Percentiles rank a stretch among this genome's conserved stretches.
These are phyloP conservation scores for Diaperis boleti DNA, from an alignment of 2,888 invertebrate species.

Conservation along the genomic window DNA sequence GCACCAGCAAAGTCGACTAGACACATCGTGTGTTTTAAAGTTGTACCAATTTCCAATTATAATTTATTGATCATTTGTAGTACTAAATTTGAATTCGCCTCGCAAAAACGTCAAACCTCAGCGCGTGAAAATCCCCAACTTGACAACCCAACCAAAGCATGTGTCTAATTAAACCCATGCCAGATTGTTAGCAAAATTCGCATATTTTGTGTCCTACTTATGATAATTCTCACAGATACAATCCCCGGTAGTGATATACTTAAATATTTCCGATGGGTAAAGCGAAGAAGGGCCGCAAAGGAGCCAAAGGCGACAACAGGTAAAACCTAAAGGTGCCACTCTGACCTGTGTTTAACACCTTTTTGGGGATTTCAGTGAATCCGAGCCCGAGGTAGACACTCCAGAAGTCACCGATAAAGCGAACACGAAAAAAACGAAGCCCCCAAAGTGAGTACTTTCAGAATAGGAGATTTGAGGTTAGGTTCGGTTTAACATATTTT, in stretches of 20 bases:
- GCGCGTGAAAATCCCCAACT: constrained; percentile 25
- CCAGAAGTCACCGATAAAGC: constrained; percentile 57
- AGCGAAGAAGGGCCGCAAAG: constrained; percentile 86
- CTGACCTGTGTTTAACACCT: not conserved
- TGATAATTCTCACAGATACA: constrained; percentile 57
- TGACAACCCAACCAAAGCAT: constrained; percentile 29
- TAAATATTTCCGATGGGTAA: constrained; percentile 74
- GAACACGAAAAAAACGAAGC: constrained; percentile 59
- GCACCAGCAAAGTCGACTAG: constrained; percentile 18
- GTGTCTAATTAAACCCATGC: constrained; percentile 23
- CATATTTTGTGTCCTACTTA: constrained; percentile 54
- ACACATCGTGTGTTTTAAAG: no score
- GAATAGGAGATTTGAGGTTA: constrained; percentile 49
- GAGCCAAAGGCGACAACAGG: constrained; percentile 80
- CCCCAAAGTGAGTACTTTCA: constrained; percentile 58
- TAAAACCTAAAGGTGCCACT: constrained; percentile 62
- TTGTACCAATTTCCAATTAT: no score
- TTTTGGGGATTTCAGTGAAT: constrained; percentile 70
- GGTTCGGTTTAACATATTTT: constrained; percentile 39
- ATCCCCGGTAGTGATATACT: constrained; percentile 49
- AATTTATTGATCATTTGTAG: not conserved
- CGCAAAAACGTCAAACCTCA: not conserved
- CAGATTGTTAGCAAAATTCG: constrained; percentile 45
- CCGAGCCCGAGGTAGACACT: constrained; percentile 67
- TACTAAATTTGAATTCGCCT: no score